Conservation (phyloP, 2,113 vertebrate genomes). For the Python bivittatus region DNA sequence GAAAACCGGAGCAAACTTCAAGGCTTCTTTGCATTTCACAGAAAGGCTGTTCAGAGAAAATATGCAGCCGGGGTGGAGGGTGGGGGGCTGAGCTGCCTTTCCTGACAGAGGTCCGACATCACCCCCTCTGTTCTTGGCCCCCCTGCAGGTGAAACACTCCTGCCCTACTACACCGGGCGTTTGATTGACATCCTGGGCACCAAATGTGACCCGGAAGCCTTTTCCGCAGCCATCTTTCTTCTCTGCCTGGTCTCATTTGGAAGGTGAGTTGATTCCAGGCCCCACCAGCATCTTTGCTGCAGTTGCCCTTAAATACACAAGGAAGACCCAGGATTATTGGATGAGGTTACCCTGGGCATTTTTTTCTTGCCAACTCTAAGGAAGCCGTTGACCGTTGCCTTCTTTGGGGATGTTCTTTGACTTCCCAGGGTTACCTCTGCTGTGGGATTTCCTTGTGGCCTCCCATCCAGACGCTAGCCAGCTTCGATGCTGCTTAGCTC, state of each 20-base stretch:
- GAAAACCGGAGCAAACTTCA: not conserved
- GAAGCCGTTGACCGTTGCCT: not conserved
- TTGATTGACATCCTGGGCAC: constrained; percentile 74
- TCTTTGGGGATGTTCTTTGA: not conserved
- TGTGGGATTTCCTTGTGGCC: not conserved
- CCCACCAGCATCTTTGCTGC: not conserved
- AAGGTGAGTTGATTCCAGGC: constrained; percentile 56
- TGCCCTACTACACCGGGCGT: constrained; percentile 73
- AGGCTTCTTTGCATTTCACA: not conserved
- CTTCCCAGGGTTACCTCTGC: not conserved
- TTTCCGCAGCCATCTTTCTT: constrained; percentile 63
- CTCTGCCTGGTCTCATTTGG: constrained; percentile 74
- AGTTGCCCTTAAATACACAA: not conserved
- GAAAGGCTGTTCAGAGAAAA: not conserved
- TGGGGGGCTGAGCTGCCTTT: not conserved
- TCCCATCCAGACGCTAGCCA: not conserved
- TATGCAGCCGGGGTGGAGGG: fast-evolving
- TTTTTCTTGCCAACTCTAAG: not conserved
- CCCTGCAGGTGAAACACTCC: constrained; percentile 69
- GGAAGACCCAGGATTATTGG: not conserved
- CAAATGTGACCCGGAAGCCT: constrained; percentile 63
- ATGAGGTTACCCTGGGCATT: not conserved
- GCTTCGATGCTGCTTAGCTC: not conserved
- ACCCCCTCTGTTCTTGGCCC: fast-evolving
- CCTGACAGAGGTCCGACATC: not conserved